Evolutionary conservation across 2,888 invertebrate species (phyloP).

Genomic region (Drosophila lacicola): DNA sequence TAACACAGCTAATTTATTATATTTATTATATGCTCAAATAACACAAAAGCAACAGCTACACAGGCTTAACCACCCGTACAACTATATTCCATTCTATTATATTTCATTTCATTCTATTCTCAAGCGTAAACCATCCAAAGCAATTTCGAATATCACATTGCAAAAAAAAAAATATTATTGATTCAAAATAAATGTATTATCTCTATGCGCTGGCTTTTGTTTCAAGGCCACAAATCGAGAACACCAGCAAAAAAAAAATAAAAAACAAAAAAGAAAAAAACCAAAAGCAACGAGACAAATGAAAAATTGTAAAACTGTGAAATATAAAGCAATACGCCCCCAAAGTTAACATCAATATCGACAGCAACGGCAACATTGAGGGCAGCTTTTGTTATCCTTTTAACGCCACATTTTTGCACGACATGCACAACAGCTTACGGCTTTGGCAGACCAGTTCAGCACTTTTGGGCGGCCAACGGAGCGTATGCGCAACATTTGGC

Average conservation of each 20-base stretch:
- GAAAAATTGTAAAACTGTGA: constrained; percentile 18
- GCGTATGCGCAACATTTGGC: constrained; percentile 62
- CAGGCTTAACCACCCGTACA: background rate
- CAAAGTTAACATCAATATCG: constrained; percentile 34
- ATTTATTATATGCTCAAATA: background rate
- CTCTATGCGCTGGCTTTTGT: constrained; percentile 17
- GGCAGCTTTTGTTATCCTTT: constrained; percentile 50
- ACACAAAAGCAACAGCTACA: background rate
- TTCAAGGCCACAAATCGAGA: constrained; percentile 26
- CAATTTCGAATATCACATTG: constrained; percentile 2
- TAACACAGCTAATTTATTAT: background rate
- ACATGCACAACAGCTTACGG: constrained; percentile 43
- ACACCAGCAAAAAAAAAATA: constrained; percentile 2
- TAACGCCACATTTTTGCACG: constrained; percentile 43
- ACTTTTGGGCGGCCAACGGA: constrained; percentile 33
- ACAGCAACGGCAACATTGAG: constrained; percentile 26
- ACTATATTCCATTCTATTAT: background rate
- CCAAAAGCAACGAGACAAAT: constrained; percentile 4
- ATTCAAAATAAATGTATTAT: constrained; percentile 25
- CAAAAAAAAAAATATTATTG: constrained; percentile 8
- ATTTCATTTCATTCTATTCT: background rate
- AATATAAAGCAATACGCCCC: constrained; percentile 33
- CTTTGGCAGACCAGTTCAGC: constrained; percentile 21
- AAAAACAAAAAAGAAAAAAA: constrained; percentile 6
- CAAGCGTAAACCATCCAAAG: constrained; percentile 2